Conservation (phyloP, 2,888 invertebrate genomes). For the Clepsis dumicolana region DNA sequence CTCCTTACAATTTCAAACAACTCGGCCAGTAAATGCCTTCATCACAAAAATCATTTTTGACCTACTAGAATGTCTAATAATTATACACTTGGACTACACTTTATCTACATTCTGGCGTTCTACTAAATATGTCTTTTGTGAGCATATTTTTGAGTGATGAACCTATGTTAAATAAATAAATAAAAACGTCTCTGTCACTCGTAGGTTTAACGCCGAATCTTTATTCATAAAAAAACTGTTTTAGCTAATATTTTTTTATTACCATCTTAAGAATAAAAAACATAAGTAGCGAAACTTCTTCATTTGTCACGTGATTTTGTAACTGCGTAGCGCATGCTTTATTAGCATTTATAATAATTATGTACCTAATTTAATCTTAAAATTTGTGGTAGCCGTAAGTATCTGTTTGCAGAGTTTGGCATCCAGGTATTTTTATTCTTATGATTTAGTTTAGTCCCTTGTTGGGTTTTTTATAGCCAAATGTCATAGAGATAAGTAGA, state of each 20-base stretch:
- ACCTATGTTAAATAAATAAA: conserved; percentile 46
- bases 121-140: conserved; percentile 81
- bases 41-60: conserved; percentile 68
- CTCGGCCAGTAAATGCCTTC: conserved; percentile 82
- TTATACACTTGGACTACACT: conserved; percentile 59
- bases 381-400: too few species aligned
- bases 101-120: conserved; percentile 61
- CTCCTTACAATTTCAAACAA: conserved; percentile 73
- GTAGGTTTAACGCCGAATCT: background rate
- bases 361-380: too few species aligned
- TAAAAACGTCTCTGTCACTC: background rate
- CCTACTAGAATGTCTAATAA: conserved; percentile 50
- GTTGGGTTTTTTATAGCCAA: background rate
- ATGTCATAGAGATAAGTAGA: background rate
- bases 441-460: background rate
- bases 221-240: background rate
- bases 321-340: too few species aligned
- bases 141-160: conserved; percentile 68
- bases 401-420: too few species aligned
- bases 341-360: too few species aligned
- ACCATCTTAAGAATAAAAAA: background rate
- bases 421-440: background rate
- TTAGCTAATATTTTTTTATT: background rate
- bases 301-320: too few species aligned
- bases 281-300: too few species aligned